A percentile compares a stretch with the other conserved stretches of the same genome.
Evolutionary conservation across 2,888 invertebrate species (phyloP).

Genomic region (Cetonia aurata): DNA sequence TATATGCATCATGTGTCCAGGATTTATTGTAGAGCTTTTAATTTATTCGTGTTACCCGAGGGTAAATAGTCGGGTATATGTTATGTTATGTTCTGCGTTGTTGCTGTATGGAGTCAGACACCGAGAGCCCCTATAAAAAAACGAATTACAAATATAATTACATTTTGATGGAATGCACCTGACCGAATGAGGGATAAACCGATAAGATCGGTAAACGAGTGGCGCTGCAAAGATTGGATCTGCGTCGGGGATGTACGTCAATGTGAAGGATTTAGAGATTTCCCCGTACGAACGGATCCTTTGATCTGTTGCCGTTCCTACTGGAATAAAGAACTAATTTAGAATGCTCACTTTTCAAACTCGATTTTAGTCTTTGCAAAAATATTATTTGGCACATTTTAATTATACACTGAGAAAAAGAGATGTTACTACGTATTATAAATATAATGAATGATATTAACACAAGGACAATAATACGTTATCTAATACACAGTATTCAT

Average conservation of each 20-base stretch:
- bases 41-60: conserved; percentile 63
- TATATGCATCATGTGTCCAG: conserved; percentile 63
- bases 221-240: conserved; percentile 35
- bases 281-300: background rate
- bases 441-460: too few species aligned
- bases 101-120: conserved; percentile 55
- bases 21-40: conserved; percentile 66
- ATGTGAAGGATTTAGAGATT: conserved; percentile 1
- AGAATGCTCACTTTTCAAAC: background rate
- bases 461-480: too few species aligned
- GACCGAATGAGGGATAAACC: conserved; percentile 53
- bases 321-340: background rate
- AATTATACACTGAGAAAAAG: too few species aligned
- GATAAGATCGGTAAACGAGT: conserved; percentile 41
- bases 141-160: conserved; percentile 63
- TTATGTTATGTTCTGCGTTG: conserved; percentile 52
- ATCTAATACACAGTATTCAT: too few species aligned
- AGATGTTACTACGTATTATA: too few species aligned
- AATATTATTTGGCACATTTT: too few species aligned
- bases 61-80: conserved; percentile 62
- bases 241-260: conserved; percentile 10
- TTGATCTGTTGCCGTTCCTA: background rate
- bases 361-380: background rate
- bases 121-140: conserved; percentile 59
- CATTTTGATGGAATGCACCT: conserved; percentile 62